phyloP scores from a whole-genome alignment of 1,140 invertebrate genomes.

The Drosophila melanogaster region Release_6_plus_ISO1_MT NT_033779.5:1465001-1465500 shows the following conservation, averaged over 20 bases:
- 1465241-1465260: conserved; percentile 71
- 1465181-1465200: conserved; percentile 34
- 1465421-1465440: conserved; percentile 69
- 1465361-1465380: conserved; percentile 1
- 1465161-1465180: conserved; percentile 51
- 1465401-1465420: conserved; percentile 58
- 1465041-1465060: conserved; percentile 24
- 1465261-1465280: conserved; percentile 75
- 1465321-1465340: conserved; percentile 49
- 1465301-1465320: conserved; percentile 69
- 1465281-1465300: conserved; percentile 73
- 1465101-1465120: conserved; percentile 14
- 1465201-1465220: conserved; percentile 38
- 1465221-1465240: conserved; percentile 47
- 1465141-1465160: conserved; percentile 10
- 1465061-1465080: conserved; percentile 32
- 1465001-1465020: conserved; percentile 59
- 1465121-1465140: conserved; percentile 37
- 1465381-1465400: conserved; percentile 10
- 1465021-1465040: conserved; percentile 31
- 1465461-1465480: conserved; percentile 27
- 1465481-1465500: neutral
- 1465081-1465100: conserved; percentile 42
- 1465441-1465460: conserved; percentile 48
- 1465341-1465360: conserved; percentile 64